Evolutionary conservation across 2,888 invertebrate genomes (phyloP).

Genomic region (Ichneumoninae sp.): DNA sequence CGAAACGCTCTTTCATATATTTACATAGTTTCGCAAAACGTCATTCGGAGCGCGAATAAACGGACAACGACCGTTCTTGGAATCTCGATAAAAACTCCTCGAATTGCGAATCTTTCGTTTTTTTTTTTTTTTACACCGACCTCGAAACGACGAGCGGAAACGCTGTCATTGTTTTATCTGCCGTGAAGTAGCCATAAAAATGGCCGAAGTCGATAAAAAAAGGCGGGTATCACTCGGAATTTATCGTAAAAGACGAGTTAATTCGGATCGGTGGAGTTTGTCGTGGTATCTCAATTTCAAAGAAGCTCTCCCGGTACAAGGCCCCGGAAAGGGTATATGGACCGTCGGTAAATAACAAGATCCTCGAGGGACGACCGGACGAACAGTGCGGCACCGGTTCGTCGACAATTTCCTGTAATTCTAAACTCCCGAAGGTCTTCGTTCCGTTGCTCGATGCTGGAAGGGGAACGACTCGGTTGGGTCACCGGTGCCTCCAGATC

Average conservation of each 20-base stretch:
- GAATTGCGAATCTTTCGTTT: background rate
- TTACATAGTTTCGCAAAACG: background rate
- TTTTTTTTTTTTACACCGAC: background rate
- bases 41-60: background rate
- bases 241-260: conserved; percentile 31
- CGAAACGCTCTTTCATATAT: background rate
- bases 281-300: conserved; percentile 45
- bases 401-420: conserved; percentile 61
- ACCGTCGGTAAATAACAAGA: conserved; percentile 54
- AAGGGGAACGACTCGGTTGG: conserved; percentile 18
- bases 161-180: background rate
- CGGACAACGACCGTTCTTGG: background rate
- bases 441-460: conserved; percentile 30
- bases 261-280: conserved; percentile 17
- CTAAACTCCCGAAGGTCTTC: conserved; percentile 51
- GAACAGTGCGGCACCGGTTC: conserved; percentile 40
- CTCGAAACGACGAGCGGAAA: background rate
- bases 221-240: conserved; percentile 7
- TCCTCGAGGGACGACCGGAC: conserved; percentile 53
- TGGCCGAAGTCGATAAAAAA: background rate
- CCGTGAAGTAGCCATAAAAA: background rate
- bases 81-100: background rate
- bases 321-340: conserved; percentile 27
- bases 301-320: conserved; percentile 37
- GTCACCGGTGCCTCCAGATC: conserved; percentile 48